These are phyloP conservation scores for Siderastrea siderea DNA, from an alignment of 92 coral and sea anemone species.

Conservation along the genomic window DNA sequence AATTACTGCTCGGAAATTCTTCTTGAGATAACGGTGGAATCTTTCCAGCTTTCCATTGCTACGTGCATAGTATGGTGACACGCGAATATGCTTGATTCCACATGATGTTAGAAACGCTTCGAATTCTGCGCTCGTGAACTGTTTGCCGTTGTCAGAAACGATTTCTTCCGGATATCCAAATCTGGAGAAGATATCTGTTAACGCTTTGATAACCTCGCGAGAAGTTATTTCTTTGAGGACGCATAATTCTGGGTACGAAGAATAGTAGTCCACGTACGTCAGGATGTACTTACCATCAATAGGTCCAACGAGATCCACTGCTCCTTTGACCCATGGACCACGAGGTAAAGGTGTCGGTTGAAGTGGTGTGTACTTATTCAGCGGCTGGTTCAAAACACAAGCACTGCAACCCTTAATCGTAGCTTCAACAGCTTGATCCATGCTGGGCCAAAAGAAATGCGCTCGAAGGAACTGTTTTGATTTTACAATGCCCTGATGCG, in stretches of 20 bases:
- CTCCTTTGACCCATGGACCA: slow-evolving; percentile 74
- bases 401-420: slow-evolving; percentile 61
- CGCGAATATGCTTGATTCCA: slow-evolving; percentile 66
- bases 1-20: slow-evolving; percentile 64
- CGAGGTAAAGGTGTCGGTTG: slow-evolving; percentile 57
- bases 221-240: slow-evolving; percentile 55
- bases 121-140: slow-evolving; percentile 68
- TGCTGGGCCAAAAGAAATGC: slow-evolving; percentile 67
- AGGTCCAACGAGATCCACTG: slow-evolving; percentile 69
- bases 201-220: slow-evolving; percentile 35
- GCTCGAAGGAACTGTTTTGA: slow-evolving; percentile 60
- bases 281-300: slow-evolving; percentile 57
- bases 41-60: slow-evolving; percentile 66
- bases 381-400: slow-evolving; percentile 50
- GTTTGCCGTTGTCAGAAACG: slow-evolving; percentile 74
- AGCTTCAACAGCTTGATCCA: slow-evolving; percentile 62
- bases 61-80: slow-evolving; percentile 66
- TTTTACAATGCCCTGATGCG: slow-evolving; percentile 69
- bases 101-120: slow-evolving; percentile 55
- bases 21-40: slow-evolving; percentile 60
- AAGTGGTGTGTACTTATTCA: slow-evolving; percentile 58
- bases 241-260: slow-evolving; percentile 62
- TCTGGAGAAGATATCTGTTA: slow-evolving; percentile 61
- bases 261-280: slow-evolving; percentile 63
- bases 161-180: slow-evolving; percentile 71